phyloP scores from a whole-genome alignment of 1,140 invertebrate genomes.

The Scaptomyza hsui region DNA sequence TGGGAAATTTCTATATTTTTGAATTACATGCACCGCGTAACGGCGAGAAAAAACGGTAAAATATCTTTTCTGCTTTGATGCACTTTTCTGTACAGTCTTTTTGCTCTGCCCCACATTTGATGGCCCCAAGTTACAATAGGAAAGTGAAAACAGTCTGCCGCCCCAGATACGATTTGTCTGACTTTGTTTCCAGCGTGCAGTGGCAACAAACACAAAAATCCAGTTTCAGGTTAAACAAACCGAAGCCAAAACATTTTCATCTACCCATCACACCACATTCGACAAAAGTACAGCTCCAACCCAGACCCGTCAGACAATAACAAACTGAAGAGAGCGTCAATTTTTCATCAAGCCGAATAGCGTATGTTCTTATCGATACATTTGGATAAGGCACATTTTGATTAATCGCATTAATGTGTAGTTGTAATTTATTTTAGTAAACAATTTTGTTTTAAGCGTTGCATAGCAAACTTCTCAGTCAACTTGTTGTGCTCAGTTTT shows the following conservation, averaged over 20 bases:
- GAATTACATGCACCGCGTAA: slow-evolving; percentile 8
- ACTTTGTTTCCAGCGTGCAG: slow-evolving; percentile 16
- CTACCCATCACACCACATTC: slow-evolving; percentile 46
- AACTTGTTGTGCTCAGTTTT: not conserved
- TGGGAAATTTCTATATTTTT: slow-evolving; percentile 22
- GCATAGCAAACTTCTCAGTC: not conserved
- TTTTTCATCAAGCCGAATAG: slow-evolving; percentile 20
- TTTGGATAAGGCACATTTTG: no score
- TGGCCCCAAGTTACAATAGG: slow-evolving; percentile 29
- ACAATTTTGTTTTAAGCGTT: not conserved
- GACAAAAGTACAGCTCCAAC: slow-evolving; percentile 76
- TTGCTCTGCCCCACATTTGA: slow-evolving; percentile 13
- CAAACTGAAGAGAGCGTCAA: slow-evolving; percentile 23
- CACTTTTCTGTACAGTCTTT: slow-evolving; percentile 16
- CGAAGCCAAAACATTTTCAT: slow-evolving; percentile 67
- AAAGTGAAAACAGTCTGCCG: slow-evolving; percentile 43
- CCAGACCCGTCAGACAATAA: slow-evolving; percentile 44
- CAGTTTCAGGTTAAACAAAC: slow-evolving; percentile 74
- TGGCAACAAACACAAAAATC: slow-evolving; percentile 45
- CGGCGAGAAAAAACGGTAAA: slow-evolving; percentile 12
- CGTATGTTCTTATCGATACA: slow-evolving; percentile 18
- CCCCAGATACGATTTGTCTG: slow-evolving; percentile 42
- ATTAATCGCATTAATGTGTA: no score
- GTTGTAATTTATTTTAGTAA: not conserved
- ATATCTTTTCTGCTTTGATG: slow-evolving; percentile 31